Conservation (phyloP, 2,888 invertebrate species). For the Apamea epomidion region DNA sequence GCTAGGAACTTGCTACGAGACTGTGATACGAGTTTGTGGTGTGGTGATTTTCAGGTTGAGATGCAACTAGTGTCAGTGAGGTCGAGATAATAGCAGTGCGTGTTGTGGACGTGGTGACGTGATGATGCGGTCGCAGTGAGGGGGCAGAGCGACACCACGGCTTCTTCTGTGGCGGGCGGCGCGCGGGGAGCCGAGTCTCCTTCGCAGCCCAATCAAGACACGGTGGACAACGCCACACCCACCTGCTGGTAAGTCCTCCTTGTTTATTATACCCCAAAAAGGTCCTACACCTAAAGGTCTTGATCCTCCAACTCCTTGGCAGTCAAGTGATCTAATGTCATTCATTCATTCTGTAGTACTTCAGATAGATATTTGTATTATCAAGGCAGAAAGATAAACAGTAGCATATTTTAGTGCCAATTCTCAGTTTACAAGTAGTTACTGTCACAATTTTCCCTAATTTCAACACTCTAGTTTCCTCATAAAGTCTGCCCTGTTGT, state of each 20-base stretch:
- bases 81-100: conserved; percentile 90
- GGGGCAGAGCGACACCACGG: conserved; percentile 87
- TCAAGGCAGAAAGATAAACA: conserved; percentile 33
- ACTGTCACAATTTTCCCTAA: conserved; percentile 10
- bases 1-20: conserved; percentile 52
- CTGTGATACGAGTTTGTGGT: conserved; percentile 64
- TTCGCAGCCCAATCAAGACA: conserved; percentile 90
- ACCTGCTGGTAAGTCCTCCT: conserved; percentile 86
- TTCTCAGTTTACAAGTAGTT: conserved; percentile 5
- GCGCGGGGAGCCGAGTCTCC: conserved; percentile 90
- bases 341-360: conserved; percentile 42
- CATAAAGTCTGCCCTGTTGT: too few relatives aligned
- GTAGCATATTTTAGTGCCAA: conserved; percentile 8
- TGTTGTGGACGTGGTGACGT: conserved; percentile 84
- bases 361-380: conserved; percentile 1
- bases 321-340: conserved; percentile 47
- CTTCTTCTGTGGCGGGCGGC: conserved; percentile 89
- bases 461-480: conserved; percentile 4
- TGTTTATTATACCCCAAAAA: conserved; percentile 15
- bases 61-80: conserved; percentile 90
- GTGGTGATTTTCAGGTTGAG: conserved; percentile 87
- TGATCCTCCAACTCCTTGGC: conserved; percentile 24
- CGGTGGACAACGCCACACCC: conserved; percentile 89
- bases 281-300: conserved; percentile 19
- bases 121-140: conserved; percentile 91